A percentile compares a stretch with the other conserved stretches of the same genome.
These are phyloP conservation scores for Autographa pulchrina DNA, from an alignment of 2,888 invertebrate genomes.

Conservation along the genomic window DNA sequence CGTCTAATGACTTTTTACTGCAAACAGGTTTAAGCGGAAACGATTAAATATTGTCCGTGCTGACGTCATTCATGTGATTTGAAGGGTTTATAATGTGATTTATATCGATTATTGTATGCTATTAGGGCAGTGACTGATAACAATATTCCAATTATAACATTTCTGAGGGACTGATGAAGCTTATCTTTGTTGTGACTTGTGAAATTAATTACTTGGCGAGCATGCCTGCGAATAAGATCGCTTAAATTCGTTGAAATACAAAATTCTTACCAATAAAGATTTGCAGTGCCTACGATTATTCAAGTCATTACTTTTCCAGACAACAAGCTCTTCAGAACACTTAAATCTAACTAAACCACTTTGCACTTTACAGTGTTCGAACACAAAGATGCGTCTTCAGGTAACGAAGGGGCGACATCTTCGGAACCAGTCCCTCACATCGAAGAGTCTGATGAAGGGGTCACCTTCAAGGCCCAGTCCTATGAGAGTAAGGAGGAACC, in stretches of 20 bases:
- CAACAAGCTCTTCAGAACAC: neutral
- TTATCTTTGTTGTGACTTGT: slow-evolving; percentile 46
- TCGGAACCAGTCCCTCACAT: slow-evolving; percentile 70
- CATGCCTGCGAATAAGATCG: neutral
- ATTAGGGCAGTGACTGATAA: slow-evolving; percentile 55
- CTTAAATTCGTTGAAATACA: neutral
- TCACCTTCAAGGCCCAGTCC: slow-evolving; percentile 75
- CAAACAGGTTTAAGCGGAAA: slow-evolving; percentile 51
- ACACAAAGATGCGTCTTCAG: slow-evolving; percentile 75
- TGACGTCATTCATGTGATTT: slow-evolving; percentile 42
- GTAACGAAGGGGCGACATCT: slow-evolving; percentile 72
- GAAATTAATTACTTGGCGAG: slow-evolving; percentile 21
- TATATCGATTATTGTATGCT: slow-evolving; percentile 16
- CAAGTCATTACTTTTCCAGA: too few relatives aligned
- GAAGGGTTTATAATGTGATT: slow-evolving; percentile 17
- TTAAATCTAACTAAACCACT: neutral
- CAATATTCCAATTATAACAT: slow-evolving; percentile 47
- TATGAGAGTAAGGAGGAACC: slow-evolving; percentile 84
- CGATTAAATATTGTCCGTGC: slow-evolving; percentile 32
- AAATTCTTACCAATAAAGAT: neutral
- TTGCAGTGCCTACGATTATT: too few relatives aligned
- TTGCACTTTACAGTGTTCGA: slow-evolving; percentile 74
- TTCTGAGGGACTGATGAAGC: slow-evolving; percentile 24
- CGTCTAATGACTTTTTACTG: slow-evolving; percentile 54
- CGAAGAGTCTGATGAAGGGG: slow-evolving; percentile 79